Conservation (phyloP, 2,113 vertebrate species). For the Psettodes erumei region DNA sequence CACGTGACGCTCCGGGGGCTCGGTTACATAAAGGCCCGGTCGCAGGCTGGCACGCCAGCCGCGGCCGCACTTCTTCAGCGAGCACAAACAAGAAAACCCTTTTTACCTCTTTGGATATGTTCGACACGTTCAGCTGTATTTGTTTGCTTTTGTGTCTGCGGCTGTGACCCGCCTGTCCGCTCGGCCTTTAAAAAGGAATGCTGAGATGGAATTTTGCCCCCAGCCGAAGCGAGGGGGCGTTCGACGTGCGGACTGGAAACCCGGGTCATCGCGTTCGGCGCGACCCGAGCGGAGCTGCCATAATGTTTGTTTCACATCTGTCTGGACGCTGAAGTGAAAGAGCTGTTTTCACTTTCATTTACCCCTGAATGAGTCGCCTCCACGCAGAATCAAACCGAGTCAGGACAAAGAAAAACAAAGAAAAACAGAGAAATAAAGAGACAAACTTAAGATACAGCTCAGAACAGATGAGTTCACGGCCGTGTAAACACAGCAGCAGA, state of each 20-base stretch:
- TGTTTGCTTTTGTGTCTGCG: neutral
- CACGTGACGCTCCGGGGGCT: conserved; percentile 57
- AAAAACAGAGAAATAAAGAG: neutral
- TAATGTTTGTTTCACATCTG: conserved; percentile 11
- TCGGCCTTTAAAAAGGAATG: conserved; percentile 6
- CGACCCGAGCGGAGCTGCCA: conserved; percentile 2
- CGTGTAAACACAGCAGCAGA: too few relatives aligned
- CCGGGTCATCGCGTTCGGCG: conserved; percentile 2
- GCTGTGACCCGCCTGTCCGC: neutral
- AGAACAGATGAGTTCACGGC: too few relatives aligned
- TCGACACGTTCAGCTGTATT: neutral
- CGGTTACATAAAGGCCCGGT: conserved; percentile 68
- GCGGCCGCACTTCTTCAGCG: conserved; percentile 12
- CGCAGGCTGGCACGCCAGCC: conserved; percentile 31
- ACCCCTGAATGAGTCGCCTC: neutral
- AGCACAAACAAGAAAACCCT: conserved; percentile 5
- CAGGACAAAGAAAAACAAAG: neutral
- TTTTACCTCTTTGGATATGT: neutral
- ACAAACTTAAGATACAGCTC: neutral
- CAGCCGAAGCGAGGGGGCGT: neutral
- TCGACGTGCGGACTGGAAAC: conserved; percentile 30
- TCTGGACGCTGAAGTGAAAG: conserved; percentile 31
- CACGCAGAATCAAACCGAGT: neutral
- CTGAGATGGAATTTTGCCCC: conserved; percentile 34
- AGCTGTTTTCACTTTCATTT: conserved; percentile 11